Evolutionary conservation across 2,113 vertebrate species (phyloP), one percentile per base, ranked within the genome.

Genomic region (Mohoua ochrocephala): DNA sequence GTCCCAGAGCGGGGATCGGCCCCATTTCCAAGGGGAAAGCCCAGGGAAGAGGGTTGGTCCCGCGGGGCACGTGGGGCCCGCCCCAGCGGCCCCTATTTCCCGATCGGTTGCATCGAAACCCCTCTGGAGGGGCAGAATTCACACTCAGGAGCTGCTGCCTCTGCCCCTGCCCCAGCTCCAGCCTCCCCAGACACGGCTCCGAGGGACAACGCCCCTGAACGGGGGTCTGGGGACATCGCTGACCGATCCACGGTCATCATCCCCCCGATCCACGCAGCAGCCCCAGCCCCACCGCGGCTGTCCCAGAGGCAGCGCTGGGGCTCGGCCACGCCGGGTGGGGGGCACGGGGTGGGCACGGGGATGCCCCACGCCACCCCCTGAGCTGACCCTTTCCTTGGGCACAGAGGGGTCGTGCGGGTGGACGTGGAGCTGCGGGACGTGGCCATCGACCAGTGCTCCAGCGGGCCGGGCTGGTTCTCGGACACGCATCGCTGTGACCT

Each of bases 401-500:
- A 8, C 96, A 99, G 99, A 97, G 99, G 99, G 2, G 98, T 99
- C 88, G 97, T 99, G 87, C 98, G 98, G 74, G 98, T 99, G 96
- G 99, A 99, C 78, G 84, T 99, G 63, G 98, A 98, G 92, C 98
- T 99, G 94, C 98, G 98, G 95, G 98, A 97, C 3, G 97, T 99
- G 91, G 98, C 98, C 96, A 95, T 99, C 93, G 98, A 99, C 94
- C 99, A 99, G 97, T 99, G 99, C 60, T 84, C 97, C 54, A 95
- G 88, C 2, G 98, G 98, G 47, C 96, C 98, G 8, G 96, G 98
- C 89, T 99, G 99, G 99, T 99, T 99, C 78, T 96, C 99, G 3
- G 98, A 98, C 92, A 99, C 99, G 3, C 99, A 99, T 96, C 98
- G 97, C 95, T 99, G 99, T 87, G 99, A 99, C 91, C 99, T 98